Percentiles rank a stretch among this genome's conserved stretches.
These are phyloP conservation scores for Amphilophus citrinellus DNA, from an alignment of 2,113 vertebrate genomes.

Conservation along the genomic window DNA sequence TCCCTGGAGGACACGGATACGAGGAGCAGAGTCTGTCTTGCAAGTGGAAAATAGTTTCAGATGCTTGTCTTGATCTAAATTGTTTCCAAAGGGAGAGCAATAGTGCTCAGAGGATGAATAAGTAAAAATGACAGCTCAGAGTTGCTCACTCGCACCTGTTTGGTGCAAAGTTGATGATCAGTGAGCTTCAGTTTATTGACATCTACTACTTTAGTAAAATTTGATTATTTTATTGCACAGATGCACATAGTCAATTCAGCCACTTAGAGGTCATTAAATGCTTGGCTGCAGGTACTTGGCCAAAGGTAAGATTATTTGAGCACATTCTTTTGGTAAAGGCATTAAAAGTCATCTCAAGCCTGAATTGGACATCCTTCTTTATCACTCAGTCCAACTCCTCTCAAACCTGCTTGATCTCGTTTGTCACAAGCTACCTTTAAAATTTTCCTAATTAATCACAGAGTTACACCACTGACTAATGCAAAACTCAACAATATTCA, in stretches of 20 bases:
- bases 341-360: too few species aligned
- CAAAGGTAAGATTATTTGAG: not conserved
- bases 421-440: too few species aligned
- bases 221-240: not conserved
- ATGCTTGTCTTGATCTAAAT: not conserved
- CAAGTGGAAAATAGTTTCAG: conserved; percentile 42
- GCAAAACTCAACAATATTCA: too few species aligned
- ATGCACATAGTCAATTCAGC: not conserved
- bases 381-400: too few species aligned
- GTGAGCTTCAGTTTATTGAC: not conserved
- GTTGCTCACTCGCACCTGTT: not conserved
- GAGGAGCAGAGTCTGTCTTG: conserved; percentile 9
- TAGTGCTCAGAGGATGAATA: not conserved
- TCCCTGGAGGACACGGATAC: not conserved
- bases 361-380: too few species aligned
- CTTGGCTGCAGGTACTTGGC: too few species aligned
- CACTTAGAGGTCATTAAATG: not conserved
- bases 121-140: not conserved
- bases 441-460: too few species aligned
- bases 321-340: not conserved
- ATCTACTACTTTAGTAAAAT: too few species aligned
- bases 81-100: conserved; percentile 38
- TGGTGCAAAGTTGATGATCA: not conserved
- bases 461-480: too few species aligned
- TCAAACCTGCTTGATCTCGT: too few species aligned